phyloP scores from a whole-genome alignment of 2,797 vertebrate genomes.

The Moxostoma hubbsi region DNA sequence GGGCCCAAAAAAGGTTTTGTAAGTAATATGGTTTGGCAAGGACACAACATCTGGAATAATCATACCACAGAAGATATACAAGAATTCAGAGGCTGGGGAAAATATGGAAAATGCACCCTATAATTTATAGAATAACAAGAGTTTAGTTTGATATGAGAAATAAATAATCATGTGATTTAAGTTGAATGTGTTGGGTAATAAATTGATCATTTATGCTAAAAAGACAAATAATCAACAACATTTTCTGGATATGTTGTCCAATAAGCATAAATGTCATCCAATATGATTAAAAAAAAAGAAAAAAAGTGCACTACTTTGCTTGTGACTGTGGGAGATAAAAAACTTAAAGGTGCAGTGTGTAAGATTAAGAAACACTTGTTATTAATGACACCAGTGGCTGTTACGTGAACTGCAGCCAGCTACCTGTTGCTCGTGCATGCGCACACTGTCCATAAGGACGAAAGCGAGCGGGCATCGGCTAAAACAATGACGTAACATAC shows the following conservation, averaged over 20 bases:
- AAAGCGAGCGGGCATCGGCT: no score
- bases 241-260: background rate
- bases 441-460: no score
- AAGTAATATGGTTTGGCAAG: constrained; percentile 39
- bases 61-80: background rate
- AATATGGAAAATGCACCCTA: background rate
- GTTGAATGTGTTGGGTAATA: background rate
- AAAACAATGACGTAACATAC: no score
- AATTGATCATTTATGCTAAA: background rate
- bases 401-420: no score
- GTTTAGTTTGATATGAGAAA: background rate
- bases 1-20: constrained; percentile 31
- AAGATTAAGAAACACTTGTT: no score
- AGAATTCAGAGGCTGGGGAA: background rate
- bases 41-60: constrained; percentile 49
- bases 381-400: no score
- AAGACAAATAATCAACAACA: background rate
- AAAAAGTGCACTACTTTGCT: constrained; percentile 19
- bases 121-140: constrained; percentile 32
- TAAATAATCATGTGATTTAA: background rate
- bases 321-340: constrained; percentile 34
- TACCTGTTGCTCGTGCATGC: no score
- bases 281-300: background rate
- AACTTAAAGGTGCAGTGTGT: background rate
- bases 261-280: background rate